phyloP scores from a whole-genome alignment of 2,888 invertebrate genomes.

The Melangyna quadrimaculata region DNA sequence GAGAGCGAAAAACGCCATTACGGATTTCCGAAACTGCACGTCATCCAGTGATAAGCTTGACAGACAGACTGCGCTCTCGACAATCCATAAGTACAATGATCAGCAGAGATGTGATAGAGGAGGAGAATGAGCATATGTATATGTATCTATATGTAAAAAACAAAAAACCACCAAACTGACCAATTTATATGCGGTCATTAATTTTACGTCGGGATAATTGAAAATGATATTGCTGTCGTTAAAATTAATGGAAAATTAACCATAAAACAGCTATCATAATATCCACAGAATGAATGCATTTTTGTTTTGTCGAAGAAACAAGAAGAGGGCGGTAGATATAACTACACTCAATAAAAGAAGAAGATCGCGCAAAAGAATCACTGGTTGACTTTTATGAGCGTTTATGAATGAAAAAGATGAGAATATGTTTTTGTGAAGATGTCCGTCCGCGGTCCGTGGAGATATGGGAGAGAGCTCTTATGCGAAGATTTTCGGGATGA shows the following conservation, averaged over 20 bases:
- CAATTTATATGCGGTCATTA: conserved; percentile 47
- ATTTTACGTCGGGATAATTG: conserved; percentile 57
- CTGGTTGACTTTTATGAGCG: conserved; percentile 42
- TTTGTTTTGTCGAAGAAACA: background rate
- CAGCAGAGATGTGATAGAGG: conserved; percentile 3
- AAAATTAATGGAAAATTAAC: conserved; percentile 70
- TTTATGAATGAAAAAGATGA: conserved; percentile 59
- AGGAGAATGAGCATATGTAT: background rate
- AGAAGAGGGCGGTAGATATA: background rate
- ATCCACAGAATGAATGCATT: conserved; percentile 1
- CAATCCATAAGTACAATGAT: background rate
- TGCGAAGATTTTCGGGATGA: background rate
- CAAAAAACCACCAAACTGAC: conserved; percentile 36
- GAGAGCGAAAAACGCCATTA: conserved; percentile 55
- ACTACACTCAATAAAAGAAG: conserved; percentile 34
- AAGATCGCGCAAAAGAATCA: conserved; percentile 26
- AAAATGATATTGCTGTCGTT: conserved; percentile 59
- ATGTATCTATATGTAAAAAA: background rate
- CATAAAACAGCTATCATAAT: conserved; percentile 43
- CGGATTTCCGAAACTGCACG: conserved; percentile 65
- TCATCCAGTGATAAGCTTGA: conserved; percentile 35
- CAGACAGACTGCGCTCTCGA: background rate
- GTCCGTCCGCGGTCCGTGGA: too few species aligned
- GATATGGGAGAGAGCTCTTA: conserved; percentile 6
- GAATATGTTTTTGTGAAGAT: background rate